These are phyloP conservation scores for Sthenelais limicola DNA, from an alignment of 2,888 invertebrate genomes.

Conservation along the genomic window DNA sequence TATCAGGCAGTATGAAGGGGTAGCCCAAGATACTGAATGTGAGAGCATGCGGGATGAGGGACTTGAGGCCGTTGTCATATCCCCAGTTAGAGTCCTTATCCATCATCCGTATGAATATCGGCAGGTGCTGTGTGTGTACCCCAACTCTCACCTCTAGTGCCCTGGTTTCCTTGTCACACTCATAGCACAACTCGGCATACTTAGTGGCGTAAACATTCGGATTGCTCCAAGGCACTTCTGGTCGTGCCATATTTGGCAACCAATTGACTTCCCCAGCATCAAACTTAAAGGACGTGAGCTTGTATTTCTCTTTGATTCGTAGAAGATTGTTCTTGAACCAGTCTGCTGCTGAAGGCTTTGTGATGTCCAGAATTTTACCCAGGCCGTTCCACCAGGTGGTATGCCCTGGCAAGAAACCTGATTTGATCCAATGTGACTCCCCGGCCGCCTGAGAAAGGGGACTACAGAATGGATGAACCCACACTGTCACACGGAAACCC, in stretches of 20 bases:
- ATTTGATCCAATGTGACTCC: slow-evolving; percentile 61
- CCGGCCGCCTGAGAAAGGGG: slow-evolving; percentile 82
- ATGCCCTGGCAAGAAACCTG: slow-evolving; percentile 41
- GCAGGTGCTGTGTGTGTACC: slow-evolving; percentile 85
- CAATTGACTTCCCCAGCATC: slow-evolving; percentile 78
- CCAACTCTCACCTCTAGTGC: slow-evolving; percentile 91
- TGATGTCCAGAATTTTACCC: slow-evolving; percentile 83
- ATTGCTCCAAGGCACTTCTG: slow-evolving; percentile 49
- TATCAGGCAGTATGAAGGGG: slow-evolving; percentile 91
- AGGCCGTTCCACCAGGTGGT: slow-evolving; percentile 86
- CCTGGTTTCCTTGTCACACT: slow-evolving; percentile 63
- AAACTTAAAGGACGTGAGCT: slow-evolving; percentile 90
- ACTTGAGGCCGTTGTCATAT: slow-evolving; percentile 80
- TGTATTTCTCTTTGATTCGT: slow-evolving; percentile 77
- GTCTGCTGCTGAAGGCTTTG: slow-evolving; percentile 84
- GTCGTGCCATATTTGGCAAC: slow-evolving; percentile 54
- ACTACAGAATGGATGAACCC: slow-evolving; percentile 82
- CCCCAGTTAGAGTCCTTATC: slow-evolving; percentile 92
- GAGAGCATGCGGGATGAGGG: slow-evolving; percentile 86
- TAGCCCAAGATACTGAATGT: slow-evolving; percentile 76
- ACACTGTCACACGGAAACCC: slow-evolving; percentile 84
- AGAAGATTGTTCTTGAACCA: slow-evolving; percentile 83
- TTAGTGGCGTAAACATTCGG: slow-evolving; percentile 57
- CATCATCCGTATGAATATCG: slow-evolving; percentile 84
- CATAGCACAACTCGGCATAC: slow-evolving; percentile 47